Conservation (phyloP, 2,888 invertebrate species). For the Cephus rjabovi region DNA sequence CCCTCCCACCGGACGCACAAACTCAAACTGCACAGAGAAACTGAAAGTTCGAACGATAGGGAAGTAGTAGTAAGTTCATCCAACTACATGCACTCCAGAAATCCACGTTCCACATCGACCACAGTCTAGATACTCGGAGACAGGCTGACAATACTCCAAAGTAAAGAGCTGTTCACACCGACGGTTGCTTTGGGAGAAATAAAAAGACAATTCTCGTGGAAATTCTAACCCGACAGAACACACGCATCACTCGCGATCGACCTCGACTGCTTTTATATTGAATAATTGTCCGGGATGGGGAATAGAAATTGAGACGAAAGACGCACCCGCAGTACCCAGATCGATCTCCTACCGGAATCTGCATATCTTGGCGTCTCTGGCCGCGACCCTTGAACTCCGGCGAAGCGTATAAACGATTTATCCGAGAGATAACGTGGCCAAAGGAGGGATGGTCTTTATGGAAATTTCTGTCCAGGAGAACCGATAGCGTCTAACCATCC, state of each 20-base stretch:
- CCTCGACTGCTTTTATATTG: not conserved
- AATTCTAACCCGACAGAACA: not conserved
- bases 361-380: not conserved
- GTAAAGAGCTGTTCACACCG: not conserved
- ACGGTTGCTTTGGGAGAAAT: not conserved
- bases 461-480: not conserved
- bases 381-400: not conserved
- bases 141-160: constrained; percentile 6
- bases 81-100: constrained; percentile 11
- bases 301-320: not conserved
- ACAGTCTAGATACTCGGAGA: constrained; percentile 18
- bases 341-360: not conserved
- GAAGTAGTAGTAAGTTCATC: not conserved
- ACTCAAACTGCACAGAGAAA: not conserved
- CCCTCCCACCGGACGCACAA: not conserved
- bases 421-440: not conserved
- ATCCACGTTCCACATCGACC: constrained; percentile 20
- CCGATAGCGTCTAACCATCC: not conserved
- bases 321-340: not conserved
- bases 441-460: not conserved
- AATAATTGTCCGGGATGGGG: not conserved
- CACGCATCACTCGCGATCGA: not conserved
- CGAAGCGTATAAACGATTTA: not conserved
- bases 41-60: not conserved
- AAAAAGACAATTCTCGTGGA: not conserved